Conservation (phyloP, 1,140 invertebrate genomes). For the Eurosta solidaginis region DNA sequence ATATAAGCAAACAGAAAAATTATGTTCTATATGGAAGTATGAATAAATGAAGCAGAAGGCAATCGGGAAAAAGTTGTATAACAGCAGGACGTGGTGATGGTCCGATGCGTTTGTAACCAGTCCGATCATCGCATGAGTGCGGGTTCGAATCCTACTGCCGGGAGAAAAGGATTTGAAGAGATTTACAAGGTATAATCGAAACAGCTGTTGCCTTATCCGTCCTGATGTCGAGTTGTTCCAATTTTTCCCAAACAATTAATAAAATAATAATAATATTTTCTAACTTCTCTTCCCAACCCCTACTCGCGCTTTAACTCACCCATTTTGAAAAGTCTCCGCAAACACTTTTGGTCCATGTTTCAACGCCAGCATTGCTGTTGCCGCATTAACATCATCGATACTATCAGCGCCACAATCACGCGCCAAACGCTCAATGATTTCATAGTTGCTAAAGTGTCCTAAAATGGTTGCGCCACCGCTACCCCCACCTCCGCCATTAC, state of each 20-base stretch:
- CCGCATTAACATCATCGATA: constrained; percentile 77
- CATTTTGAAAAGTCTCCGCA: constrained; percentile 55
- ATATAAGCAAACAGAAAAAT: too few relatives aligned
- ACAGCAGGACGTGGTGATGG: not conserved
- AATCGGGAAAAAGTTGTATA: too few relatives aligned
- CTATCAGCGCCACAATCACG: constrained; percentile 61
- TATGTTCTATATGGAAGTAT: too few relatives aligned
- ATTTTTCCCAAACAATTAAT: not conserved
- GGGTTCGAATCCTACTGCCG: too few relatives aligned
- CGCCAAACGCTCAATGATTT: constrained; percentile 45
- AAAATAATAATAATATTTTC: not conserved
- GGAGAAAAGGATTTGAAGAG: too few relatives aligned
- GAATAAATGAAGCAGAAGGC: too few relatives aligned
- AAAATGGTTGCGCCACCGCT: constrained; percentile 7
- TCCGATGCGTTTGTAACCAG: too few relatives aligned
- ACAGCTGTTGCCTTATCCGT: too few relatives aligned
- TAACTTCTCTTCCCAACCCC: not conserved
- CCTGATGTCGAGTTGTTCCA: too few relatives aligned
- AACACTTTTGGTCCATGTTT: constrained; percentile 70
- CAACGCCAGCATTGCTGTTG: constrained; percentile 79
- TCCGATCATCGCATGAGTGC: too few relatives aligned
- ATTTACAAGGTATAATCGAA: too few relatives aligned
- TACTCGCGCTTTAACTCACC: constrained; percentile 40
- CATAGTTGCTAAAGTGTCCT: constrained; percentile 46
- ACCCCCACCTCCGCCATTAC: constrained; percentile 27